These are phyloP conservation scores for Acanthococcus lagerstroemiae DNA, from an alignment of 2,888 invertebrate genomes.

Conservation along the genomic window DNA sequence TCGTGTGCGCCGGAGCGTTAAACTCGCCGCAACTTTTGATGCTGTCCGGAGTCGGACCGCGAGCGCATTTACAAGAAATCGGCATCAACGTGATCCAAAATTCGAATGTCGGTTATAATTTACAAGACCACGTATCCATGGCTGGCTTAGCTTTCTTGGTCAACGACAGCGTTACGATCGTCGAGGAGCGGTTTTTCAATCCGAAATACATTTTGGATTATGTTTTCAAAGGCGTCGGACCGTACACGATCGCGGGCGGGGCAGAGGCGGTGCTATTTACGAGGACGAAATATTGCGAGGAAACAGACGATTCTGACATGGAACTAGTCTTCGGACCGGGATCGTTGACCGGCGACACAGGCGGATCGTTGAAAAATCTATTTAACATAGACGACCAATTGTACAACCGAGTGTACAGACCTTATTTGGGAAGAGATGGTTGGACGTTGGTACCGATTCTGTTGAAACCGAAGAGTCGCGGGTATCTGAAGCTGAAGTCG, in stretches of 20 bases:
- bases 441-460: slow-evolving; percentile 54
- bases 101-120: slow-evolving; percentile 55
- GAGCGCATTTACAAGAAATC: slow-evolving; percentile 47
- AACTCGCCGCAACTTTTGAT: slow-evolving; percentile 68
- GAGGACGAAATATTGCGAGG: slow-evolving; percentile 50
- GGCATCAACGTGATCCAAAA: slow-evolving; percentile 50
- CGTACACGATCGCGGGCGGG: slow-evolving; percentile 54
- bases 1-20: slow-evolving; percentile 64
- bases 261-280: slow-evolving; percentile 57
- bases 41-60: slow-evolving; percentile 67
- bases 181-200: slow-evolving; percentile 40
- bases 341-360: slow-evolving; percentile 47
- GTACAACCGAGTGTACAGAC: slow-evolving; percentile 43
- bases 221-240: slow-evolving; percentile 50
- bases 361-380: slow-evolving; percentile 44
- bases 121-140: slow-evolving; percentile 60
- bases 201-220: slow-evolving; percentile 42
- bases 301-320: slow-evolving; percentile 51
- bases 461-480: slow-evolving; percentile 57
- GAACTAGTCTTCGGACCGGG: slow-evolving; percentile 53
- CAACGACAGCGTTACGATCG: slow-evolving; percentile 42
- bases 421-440: slow-evolving; percentile 43
- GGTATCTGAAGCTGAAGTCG: slow-evolving; percentile 53
- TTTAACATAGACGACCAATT: slow-evolving; percentile 47
- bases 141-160: slow-evolving; percentile 53